Evolutionary conservation across 2,888 invertebrate genomes (phyloP), one percentile per base, ranked within the genome.

Genomic region (Ditylenchus weischeri): DNA sequence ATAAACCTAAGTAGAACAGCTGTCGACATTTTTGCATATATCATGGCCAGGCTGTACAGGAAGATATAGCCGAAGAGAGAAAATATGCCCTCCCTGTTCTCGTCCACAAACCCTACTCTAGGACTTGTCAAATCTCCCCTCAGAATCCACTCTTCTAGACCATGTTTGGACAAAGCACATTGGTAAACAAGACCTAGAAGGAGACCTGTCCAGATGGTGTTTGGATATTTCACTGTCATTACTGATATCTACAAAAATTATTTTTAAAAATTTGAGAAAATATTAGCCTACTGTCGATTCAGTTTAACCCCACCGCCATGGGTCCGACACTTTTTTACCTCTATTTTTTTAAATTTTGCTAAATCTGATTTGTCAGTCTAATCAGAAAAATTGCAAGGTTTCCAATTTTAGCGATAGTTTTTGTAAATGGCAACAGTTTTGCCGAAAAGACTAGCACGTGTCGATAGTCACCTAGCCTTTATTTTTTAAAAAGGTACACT

Each of bases 41-140:
- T 49, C 63, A 67, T 50, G 43, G 90, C 89, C 72, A 89, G 87
- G 67, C 93, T 86, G 84, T 92, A 93, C 7, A 96, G 85, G 0
- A 90, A 88, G 0, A 92, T 85, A 83, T 91, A 95, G 0, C 96
- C 95, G 0, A 90, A 85, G 49, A 89, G 86, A 0, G 95, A 93
- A 29, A 88, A 88, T 50, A 96, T 85, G 0, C 96, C 96, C 86
- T 98, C 96, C 67, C 91, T 88, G 84, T 98, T 98, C 0, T 93
- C 91, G 57, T 88, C 86, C 7, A 93, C 72, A 47, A 92, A 68
- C 36, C 70, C 73, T 18, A 73, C 29, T 21, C 68, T 48, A 7
- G 50, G 19, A 19, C 47, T 29, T 10, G 23, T 35, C 18, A 29
- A 18, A 11, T 68, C 68, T 21, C 10, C 11, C 51, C 63, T 58